Conservation (phyloP, 2,113 vertebrate genomes). For the Bos javanicus region DNA sequence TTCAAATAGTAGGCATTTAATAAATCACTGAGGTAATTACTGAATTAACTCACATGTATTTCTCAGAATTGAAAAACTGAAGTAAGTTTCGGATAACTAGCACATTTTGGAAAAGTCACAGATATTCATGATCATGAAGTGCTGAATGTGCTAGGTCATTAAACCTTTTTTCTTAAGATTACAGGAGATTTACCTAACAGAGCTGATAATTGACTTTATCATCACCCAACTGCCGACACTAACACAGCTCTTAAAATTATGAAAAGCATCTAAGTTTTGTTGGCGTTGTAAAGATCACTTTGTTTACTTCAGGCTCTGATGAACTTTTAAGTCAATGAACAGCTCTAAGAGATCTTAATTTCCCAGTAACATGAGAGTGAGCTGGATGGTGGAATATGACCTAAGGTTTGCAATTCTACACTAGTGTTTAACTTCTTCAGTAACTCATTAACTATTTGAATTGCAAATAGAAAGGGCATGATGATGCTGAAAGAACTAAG, state of each 20-base stretch:
- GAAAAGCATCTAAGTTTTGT: not conserved
- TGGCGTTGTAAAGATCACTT: not conserved
- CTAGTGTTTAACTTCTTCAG: constrained; percentile 43
- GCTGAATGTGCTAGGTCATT: not conserved
- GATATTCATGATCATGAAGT: not conserved
- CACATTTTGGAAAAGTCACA: not conserved
- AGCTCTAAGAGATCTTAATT: constrained; percentile 31
- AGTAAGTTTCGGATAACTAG: not conserved
- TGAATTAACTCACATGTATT: not conserved
- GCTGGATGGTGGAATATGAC: constrained; percentile 49
- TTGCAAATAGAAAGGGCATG: not conserved
- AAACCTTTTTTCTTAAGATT: not conserved
- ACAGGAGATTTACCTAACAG: not conserved
- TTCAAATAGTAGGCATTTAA: not conserved
- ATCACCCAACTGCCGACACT: not conserved
- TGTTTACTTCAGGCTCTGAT: not conserved
- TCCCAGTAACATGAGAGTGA: not conserved
- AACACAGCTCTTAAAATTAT: not conserved
- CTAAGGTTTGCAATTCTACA: constrained; percentile 55
- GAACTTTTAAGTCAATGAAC: not conserved
- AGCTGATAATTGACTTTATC: constrained; percentile 36
- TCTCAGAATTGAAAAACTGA: not conserved
- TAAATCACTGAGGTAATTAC: not conserved
- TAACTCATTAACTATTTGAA: constrained; percentile 67
- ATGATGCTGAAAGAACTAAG: not conserved